Evolutionary conservation across 2,888 invertebrate species (phyloP).

Genomic region (Sinotaia quadrata): DNA sequence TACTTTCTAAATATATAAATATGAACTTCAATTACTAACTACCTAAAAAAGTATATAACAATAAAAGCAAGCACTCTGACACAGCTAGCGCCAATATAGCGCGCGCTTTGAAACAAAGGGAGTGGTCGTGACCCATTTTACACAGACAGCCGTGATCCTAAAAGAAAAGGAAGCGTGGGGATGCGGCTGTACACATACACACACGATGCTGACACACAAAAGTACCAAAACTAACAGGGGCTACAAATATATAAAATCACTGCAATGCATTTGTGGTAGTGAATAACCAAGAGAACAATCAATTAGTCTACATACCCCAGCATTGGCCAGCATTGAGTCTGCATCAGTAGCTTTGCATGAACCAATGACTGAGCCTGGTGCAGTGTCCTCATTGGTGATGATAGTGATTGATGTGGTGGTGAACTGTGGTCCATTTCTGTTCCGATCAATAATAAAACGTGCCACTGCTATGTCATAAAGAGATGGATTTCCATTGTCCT

Average conservation of each 20-base stretch:
- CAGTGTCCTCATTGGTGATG: conserved; percentile 49
- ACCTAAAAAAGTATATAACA: too few relatives aligned
- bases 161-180: too few relatives aligned
- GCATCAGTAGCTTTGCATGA: conserved; percentile 54
- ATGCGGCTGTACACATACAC: too few relatives aligned
- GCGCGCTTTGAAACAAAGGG: too few relatives aligned
- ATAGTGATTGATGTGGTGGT: conserved; percentile 28
- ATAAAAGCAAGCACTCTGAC: too few relatives aligned
- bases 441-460: conserved; percentile 56
- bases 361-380: conserved; percentile 42
- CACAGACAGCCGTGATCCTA: too few relatives aligned
- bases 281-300: not conserved
- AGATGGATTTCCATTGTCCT: conserved; percentile 55
- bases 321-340: conserved; percentile 47
- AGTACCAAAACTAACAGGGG: too few relatives aligned
- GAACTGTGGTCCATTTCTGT: conserved; percentile 55
- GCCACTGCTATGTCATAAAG: conserved; percentile 48
- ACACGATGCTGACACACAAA: too few relatives aligned
- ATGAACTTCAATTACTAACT: too few relatives aligned
- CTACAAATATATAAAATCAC: not conserved
- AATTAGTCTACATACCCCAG: not conserved
- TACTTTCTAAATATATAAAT: too few relatives aligned
- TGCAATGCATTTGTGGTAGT: not conserved
- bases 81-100: too few relatives aligned
- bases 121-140: too few relatives aligned